Conservation (phyloP, 2,113 vertebrate genomes). For the Lagopus leucura region DNA sequence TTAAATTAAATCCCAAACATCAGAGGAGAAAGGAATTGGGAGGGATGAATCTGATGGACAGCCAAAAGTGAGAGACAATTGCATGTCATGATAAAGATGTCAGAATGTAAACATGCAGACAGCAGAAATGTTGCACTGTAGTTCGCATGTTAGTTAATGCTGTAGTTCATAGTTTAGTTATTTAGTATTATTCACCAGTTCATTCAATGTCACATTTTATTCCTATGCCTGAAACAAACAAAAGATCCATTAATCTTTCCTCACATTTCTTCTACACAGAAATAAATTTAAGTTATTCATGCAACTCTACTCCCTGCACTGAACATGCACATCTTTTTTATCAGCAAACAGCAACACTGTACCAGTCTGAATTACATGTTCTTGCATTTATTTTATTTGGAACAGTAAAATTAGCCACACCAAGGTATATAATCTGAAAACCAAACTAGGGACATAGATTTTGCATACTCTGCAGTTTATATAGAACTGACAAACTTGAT, state of each 20-base stretch:
- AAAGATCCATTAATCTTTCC: background rate
- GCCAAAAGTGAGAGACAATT: background rate
- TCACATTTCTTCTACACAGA: background rate
- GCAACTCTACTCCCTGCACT: background rate
- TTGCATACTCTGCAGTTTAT: background rate
- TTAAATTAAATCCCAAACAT: background rate
- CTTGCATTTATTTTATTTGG: background rate
- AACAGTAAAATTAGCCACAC: background rate
- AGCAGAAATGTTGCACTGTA: background rate
- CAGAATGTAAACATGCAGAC: background rate
- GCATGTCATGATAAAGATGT: background rate
- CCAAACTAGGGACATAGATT: background rate
- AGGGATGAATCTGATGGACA: background rate
- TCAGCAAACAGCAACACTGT: background rate
- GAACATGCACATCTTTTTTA: fast-evolving
- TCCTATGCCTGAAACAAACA: background rate
- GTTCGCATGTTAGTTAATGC: background rate
- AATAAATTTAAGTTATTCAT: background rate
- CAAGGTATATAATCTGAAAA: background rate
- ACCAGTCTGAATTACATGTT: background rate
- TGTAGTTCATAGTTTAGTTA: background rate
- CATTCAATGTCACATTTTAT: background rate
- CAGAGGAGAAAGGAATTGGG: background rate
- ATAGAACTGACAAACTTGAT: background rate
- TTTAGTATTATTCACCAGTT: background rate